These are phyloP conservation scores for Hermaeophaga mercurialis DNA, from an alignment of 2,888 invertebrate species.

Conservation along the genomic window DNA sequence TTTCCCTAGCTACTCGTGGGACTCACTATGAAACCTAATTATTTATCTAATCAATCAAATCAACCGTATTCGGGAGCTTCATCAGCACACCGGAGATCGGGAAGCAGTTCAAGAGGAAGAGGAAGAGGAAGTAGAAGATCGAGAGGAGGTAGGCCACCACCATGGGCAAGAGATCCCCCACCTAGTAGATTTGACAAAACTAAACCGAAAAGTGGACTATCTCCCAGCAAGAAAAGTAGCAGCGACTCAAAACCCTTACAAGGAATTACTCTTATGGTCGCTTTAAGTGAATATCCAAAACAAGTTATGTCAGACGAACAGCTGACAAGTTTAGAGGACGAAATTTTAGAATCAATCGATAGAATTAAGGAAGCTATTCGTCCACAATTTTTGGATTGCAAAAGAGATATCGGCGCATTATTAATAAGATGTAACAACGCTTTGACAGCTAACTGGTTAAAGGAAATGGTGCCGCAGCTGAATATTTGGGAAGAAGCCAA, in stretches of 20 bases:
- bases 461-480: conserved; percentile 17
- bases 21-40: conserved; percentile 28
- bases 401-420: conserved; percentile 23
- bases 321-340: conserved; percentile 22
- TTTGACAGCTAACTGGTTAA: conserved; percentile 26
- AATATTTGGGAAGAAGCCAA: conserved; percentile 26
- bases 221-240: background rate
- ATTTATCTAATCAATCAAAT: conserved; percentile 20
- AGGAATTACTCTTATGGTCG: conserved; percentile 23
- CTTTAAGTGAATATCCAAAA: conserved; percentile 24
- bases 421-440: conserved; percentile 25
- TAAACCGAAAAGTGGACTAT: background rate
- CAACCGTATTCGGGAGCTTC: conserved; percentile 25
- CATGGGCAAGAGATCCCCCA: conserved; percentile 5
- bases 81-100: conserved; percentile 22
- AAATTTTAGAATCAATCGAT: conserved; percentile 27
- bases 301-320: conserved; percentile 25
- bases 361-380: conserved; percentile 23
- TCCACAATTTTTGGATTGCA: conserved; percentile 29
- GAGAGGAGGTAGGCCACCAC: conserved; percentile 14
- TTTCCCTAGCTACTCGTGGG: conserved; percentile 34
- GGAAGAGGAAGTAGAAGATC: conserved; percentile 10
- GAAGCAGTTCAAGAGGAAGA: conserved; percentile 9
- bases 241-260: conserved; percentile 7
- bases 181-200: conserved; percentile 1